These are phyloP conservation scores for Falco cherrug DNA, from an alignment of 2,797 vertebrate genomes.

Conservation along the genomic window DNA sequence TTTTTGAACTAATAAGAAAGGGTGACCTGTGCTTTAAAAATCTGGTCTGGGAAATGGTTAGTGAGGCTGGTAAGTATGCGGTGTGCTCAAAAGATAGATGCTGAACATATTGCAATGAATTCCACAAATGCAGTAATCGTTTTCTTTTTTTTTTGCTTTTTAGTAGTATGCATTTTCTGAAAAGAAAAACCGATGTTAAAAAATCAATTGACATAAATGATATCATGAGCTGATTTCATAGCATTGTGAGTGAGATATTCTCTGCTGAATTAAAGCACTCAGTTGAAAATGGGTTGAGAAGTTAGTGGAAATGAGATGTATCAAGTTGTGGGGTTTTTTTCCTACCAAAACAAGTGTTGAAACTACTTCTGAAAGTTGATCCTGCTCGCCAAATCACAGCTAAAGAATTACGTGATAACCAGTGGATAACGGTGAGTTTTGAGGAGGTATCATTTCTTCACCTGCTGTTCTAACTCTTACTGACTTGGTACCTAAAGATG, in stretches of 20 bases:
- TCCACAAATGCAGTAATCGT: background rate
- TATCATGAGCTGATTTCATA: background rate
- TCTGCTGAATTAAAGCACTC: background rate
- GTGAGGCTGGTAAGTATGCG: slow-evolving; percentile 77
- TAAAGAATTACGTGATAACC: slow-evolving; percentile 81
- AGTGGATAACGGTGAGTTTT: slow-evolving; percentile 82
- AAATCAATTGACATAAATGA: background rate
- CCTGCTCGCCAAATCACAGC: slow-evolving; percentile 84
- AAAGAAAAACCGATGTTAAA: slow-evolving; percentile 10
- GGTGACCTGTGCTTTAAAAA: slow-evolving; percentile 77
- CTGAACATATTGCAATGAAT: background rate
- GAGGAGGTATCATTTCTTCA: background rate
- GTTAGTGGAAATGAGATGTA: slow-evolving; percentile 12
- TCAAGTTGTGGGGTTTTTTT: background rate
- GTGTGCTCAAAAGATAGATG: slow-evolving; percentile 2
- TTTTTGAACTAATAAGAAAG: slow-evolving; percentile 83
- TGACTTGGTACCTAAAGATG: background rate
- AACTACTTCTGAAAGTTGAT: slow-evolving; percentile 81
- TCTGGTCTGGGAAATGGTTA: slow-evolving; percentile 78
- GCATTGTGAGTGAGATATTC: background rate
- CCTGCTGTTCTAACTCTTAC: background rate
- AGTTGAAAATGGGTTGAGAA: background rate
- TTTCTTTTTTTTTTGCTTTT: background rate
- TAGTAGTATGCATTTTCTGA: background rate
- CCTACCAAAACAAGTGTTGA: slow-evolving; percentile 81